phyloP scores from a whole-genome alignment of 2,797 vertebrate species.

The Poecilia gillii region DNA sequence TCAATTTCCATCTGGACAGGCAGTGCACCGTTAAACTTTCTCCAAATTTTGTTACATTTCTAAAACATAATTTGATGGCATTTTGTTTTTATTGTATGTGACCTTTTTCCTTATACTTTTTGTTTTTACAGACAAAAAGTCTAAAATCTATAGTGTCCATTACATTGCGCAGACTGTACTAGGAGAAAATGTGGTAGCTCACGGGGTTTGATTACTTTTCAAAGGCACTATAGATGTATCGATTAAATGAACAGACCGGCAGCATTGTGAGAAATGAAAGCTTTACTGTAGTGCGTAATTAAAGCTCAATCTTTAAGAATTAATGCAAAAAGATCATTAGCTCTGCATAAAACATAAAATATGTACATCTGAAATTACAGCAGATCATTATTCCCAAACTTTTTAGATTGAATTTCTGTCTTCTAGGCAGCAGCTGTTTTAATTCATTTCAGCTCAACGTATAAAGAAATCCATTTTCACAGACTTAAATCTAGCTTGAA shows the following conservation, averaged over 20 bases:
- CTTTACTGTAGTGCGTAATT: slow-evolving; percentile 7
- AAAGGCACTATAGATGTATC: background rate
- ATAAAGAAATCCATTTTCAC: slow-evolving; percentile 24
- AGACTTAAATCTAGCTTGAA: slow-evolving; percentile 52
- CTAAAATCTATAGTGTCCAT: background rate
- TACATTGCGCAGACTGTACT: background rate
- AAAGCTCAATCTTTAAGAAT: slow-evolving; percentile 24
- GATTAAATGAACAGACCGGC: background rate
- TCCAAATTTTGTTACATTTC: background rate
- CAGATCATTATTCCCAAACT: slow-evolving; percentile 25
- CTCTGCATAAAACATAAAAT: slow-evolving; percentile 44
- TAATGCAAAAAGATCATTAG: slow-evolving; percentile 30
- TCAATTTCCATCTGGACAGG: slow-evolving; percentile 35
- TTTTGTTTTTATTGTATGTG: background rate
- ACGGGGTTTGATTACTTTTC: background rate
- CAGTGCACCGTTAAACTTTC: background rate
- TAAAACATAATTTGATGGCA: background rate
- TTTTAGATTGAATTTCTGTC: slow-evolving; percentile 35
- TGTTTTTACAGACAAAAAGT: background rate
- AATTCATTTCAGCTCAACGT: slow-evolving; percentile 12
- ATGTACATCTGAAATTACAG: slow-evolving; percentile 40
- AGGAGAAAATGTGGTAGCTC: background rate
- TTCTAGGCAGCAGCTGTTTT: slow-evolving; percentile 25
- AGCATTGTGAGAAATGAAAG: background rate
- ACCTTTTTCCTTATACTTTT: background rate